Evolutionary conservation across 2,797 vertebrate species (phyloP), one percentile per base, ranked within the genome.

Genomic region (Tarsius wallacei): DNA sequence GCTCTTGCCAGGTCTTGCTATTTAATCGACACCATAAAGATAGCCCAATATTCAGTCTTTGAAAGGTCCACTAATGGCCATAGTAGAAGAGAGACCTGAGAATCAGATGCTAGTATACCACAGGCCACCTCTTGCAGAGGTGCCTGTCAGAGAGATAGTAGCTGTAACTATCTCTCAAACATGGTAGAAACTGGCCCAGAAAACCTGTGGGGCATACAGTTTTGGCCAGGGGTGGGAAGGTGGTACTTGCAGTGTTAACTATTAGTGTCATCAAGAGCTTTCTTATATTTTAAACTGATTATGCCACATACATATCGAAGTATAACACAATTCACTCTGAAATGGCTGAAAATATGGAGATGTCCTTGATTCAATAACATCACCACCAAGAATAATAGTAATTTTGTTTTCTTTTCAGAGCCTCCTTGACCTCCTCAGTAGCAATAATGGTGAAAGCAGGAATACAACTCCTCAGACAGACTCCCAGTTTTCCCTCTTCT

Each of bases 201-300:
- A 91, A 61, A 66, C 5, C 26, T 1, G 4, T 12, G 13, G 22
- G 24, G 68, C 82, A 16, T 51, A 17, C 2, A 17, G 19, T 11
- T 70, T 70, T 70, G 68, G 33, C 1, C 9, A 22, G n/a, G n/a
- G 33, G 77, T 80, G 22, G 74, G 74, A 80, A 12, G 2, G 26
- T 47, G n/a, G 21, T 17, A 76, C 42, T 6, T 42, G 42, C 21
- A 5, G 7, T 53, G 78, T 74, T 74, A 73, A 63, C 55, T 47
- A 82, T 26, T 1, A 83, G 68, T 9, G 0, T 64, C 61, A 87
- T 42, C 28, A 64, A 93, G 28, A 87, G 85, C 63, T 94, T 17
- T 76, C 51, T 66, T 87, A 19, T 80, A 78, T 78, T 97, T 91
- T 91, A 77, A 96, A 51, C 49, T 82, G 47, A 4, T 64, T 86